These are phyloP conservation scores for Bombyx mori DNA, from an alignment of 1,140 invertebrate species.

Conservation along the genomic window ASM3026992v2 NC_085122.1:6019001-6019500, in stretches of 20 bases:
- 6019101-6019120: constrained; percentile 53
- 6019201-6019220: neutral
- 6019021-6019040: neutral
- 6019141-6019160: constrained; percentile 72
- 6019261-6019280: constrained; percentile 2
- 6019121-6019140: constrained; percentile 71
- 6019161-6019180: constrained; percentile 72
- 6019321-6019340: no score
- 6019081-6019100: constrained; percentile 76
- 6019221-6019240: neutral
- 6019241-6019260: neutral
- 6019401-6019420: no score
- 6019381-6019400: no score
- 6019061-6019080: constrained; percentile 79
- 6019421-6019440: no score
- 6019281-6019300: no score
- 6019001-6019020: neutral
- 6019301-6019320: no score
- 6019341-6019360: no score
- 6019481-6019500: no score
- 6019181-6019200: constrained; percentile 50
- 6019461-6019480: no score
- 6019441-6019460: no score
- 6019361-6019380: no score
- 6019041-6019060: constrained; percentile 7